phyloP scores from a whole-genome alignment of 1,140 invertebrate genomes.

The Elymnias hypermnestra region DNA sequence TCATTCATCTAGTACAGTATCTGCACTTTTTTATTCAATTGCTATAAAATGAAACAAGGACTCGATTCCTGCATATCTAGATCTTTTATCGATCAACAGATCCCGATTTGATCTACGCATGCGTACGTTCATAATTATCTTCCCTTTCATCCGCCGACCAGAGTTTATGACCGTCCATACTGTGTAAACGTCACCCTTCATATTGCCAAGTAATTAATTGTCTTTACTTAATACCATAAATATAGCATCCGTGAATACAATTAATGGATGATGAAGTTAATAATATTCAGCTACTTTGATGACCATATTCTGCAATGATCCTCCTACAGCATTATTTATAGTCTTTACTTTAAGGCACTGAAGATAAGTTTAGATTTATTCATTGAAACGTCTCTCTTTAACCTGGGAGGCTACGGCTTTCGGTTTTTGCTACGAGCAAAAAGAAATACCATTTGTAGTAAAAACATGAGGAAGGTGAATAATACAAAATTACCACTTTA shows the following conservation, averaged over 20 bases:
- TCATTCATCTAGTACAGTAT: too few relatives aligned
- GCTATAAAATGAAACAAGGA: slow-evolving; percentile 38
- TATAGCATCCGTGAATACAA: slow-evolving; percentile 38
- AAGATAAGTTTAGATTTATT: too few relatives aligned
- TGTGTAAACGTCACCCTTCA: slow-evolving; percentile 67
- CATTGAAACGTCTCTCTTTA: too few relatives aligned
- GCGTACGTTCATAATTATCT: slow-evolving; percentile 71
- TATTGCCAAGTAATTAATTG: slow-evolving; percentile 65
- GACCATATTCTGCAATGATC: too few relatives aligned
- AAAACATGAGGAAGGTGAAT: too few relatives aligned
- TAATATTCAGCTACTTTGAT: too few relatives aligned
- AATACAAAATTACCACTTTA: too few relatives aligned
- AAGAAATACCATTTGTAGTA: too few relatives aligned
- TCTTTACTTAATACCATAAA: slow-evolving; percentile 46
- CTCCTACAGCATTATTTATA: too few relatives aligned
- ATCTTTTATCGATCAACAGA: slow-evolving; percentile 65
- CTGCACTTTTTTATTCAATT: neutral
- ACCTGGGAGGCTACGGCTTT: too few relatives aligned
- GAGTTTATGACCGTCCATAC: slow-evolving; percentile 53
- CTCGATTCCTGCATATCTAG: slow-evolving; percentile 56
- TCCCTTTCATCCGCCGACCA: slow-evolving; percentile 67
- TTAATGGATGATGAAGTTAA: slow-evolving; percentile 18
- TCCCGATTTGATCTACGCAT: slow-evolving; percentile 71
- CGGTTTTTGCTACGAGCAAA: too few relatives aligned
- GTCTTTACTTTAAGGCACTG: too few relatives aligned